Percentiles rank a stretch among this genome's conserved stretches.
phyloP scores from a whole-genome alignment of 2,888 invertebrate species.

The Ornithoptera priamus region DNA sequence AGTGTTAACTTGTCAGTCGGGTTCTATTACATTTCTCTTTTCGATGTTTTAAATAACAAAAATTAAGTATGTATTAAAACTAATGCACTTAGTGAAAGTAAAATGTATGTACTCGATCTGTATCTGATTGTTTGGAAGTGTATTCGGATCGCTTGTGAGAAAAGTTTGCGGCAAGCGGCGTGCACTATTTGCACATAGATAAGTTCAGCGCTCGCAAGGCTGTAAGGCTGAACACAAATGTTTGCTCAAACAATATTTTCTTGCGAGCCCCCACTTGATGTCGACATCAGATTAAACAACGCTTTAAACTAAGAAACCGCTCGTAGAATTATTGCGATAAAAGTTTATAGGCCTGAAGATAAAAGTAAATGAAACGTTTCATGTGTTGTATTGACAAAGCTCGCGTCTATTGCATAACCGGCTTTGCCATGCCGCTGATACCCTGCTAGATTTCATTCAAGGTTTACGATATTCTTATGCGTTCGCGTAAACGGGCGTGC shows the following conservation, averaged over 20 bases:
- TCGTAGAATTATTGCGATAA: constrained; percentile 61
- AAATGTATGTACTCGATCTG: too few species aligned
- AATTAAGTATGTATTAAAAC: too few species aligned
- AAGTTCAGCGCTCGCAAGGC: constrained; percentile 55
- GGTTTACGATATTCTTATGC: too few species aligned
- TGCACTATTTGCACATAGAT: constrained; percentile 56
- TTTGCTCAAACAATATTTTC: constrained; percentile 74
- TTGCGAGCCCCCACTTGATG: constrained; percentile 64
- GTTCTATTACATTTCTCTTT: too few species aligned
- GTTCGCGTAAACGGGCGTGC: too few species aligned
- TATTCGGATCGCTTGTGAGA: constrained; percentile 3
- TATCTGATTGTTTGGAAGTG: too few species aligned
- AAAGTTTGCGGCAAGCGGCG: constrained; percentile 42
- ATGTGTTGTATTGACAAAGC: constrained; percentile 28
- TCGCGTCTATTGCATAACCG: not conserved
- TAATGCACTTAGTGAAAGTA: too few species aligned
- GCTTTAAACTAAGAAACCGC: constrained; percentile 56
- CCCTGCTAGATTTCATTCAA: too few species aligned
- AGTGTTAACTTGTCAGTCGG: too few species aligned
- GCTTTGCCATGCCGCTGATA: not conserved
- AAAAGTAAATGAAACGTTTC: constrained; percentile 39
- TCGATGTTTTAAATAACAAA: too few species aligned
- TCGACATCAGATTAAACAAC: constrained; percentile 75
- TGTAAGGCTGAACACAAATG: constrained; percentile 62
- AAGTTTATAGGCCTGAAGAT: constrained; percentile 58